These are phyloP conservation scores for Turdus rufiventris DNA, from an alignment of 2,113 vertebrate genomes.

Conservation along the genomic window DNA sequence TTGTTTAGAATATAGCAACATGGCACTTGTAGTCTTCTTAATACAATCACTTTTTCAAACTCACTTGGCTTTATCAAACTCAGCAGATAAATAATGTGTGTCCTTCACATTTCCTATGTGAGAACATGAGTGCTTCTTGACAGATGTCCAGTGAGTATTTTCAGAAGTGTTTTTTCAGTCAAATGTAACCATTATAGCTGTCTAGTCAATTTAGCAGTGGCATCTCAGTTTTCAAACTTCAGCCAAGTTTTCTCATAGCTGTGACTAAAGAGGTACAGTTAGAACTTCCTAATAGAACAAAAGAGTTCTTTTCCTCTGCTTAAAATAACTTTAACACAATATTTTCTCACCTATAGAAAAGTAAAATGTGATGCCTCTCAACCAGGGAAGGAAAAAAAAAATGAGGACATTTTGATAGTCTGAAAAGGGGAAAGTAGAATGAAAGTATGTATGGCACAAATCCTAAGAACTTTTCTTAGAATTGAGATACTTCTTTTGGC, in stretches of 20 bases:
- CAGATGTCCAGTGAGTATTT: conserved; percentile 18
- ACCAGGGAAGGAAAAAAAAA: background rate
- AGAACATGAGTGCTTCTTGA: conserved; percentile 42
- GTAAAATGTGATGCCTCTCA: background rate
- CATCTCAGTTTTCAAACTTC: conserved; percentile 32
- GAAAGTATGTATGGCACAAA: background rate
- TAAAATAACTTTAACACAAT: background rate
- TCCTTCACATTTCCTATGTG: conserved; percentile 26
- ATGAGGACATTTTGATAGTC: background rate
- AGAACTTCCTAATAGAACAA: conserved; percentile 13
- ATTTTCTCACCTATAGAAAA: background rate
- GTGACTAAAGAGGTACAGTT: background rate
- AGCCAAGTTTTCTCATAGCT: conserved; percentile 25
- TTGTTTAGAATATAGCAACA: background rate
- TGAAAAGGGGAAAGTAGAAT: background rate
- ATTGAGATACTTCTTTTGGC: background rate
- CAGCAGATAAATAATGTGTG: conserved; percentile 35
- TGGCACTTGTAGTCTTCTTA: background rate
- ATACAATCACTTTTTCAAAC: background rate
- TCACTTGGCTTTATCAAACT: conserved; percentile 7
- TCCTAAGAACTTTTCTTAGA: background rate
- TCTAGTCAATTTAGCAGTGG: conserved; percentile 19
- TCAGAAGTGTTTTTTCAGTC: conserved; percentile 40
- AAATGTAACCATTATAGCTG: background rate
- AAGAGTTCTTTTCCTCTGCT: conserved; percentile 11